These are phyloP conservation scores for Blastomussa wellsi DNA, from an alignment of 92 coral and sea anemone species.

Conservation along the genomic window DNA sequence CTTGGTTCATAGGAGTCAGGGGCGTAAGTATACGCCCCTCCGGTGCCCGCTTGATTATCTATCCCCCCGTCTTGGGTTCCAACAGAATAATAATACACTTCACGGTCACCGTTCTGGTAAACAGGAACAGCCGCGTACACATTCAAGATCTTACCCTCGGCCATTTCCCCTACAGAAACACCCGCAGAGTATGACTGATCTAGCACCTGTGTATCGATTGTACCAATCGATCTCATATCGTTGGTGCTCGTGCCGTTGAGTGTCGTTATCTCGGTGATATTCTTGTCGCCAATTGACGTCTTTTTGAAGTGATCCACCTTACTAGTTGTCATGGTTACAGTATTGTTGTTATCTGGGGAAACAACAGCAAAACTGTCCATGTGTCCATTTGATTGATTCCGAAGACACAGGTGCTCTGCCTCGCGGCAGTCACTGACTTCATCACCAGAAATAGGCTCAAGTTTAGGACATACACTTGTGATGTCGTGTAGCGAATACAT, in stretches of 20 bases:
- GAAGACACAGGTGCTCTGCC: not conserved
- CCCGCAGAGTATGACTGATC: not conserved
- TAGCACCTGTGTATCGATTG: not conserved
- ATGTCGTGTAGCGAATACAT: constrained; percentile 45
- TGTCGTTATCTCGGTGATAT: constrained; percentile 7
- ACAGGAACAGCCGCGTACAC: constrained; percentile 24
- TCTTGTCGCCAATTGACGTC: not conserved
- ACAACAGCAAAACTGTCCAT: not conserved
- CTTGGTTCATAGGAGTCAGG: not conserved
- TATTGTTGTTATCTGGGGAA: constrained; percentile 19
- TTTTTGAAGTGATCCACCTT: not conserved
- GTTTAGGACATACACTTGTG: constrained; percentile 28
- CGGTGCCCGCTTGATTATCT: not conserved
- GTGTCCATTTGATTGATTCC: not conserved
- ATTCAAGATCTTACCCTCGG: constrained; percentile 11
- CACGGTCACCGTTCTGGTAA: constrained; percentile 22
- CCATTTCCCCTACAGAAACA: not conserved
- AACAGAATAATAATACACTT: constrained; percentile 15
- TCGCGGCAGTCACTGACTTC: not conserved
- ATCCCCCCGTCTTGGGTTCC: not conserved
- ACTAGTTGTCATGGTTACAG: not conserved
- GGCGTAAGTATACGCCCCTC: not conserved
- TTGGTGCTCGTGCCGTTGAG: not conserved
- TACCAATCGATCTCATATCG: constrained; percentile 22
- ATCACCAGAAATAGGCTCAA: constrained; percentile 23